phyloP scores from a whole-genome alignment of 2,113 vertebrate species.

The Grus americana region DNA sequence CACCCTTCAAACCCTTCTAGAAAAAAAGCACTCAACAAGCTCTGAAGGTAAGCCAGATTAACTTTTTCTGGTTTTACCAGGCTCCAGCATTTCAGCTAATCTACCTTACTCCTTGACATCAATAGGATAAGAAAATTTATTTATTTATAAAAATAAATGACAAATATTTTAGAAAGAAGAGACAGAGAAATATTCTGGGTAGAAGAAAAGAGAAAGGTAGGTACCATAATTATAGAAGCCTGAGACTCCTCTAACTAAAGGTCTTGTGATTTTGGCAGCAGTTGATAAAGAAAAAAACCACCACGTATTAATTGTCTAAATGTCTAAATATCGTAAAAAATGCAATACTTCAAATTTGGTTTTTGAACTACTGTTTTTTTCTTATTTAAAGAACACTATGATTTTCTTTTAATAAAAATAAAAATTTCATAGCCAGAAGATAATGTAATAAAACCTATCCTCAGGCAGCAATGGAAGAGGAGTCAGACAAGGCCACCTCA shows the following conservation, averaged over 20 bases:
- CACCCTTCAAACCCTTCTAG: neutral
- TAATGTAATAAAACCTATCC: neutral
- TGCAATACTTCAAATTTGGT: accelerated
- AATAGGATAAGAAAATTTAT: neutral
- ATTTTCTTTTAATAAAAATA: neutral
- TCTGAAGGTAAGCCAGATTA: neutral
- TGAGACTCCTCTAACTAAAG: neutral
- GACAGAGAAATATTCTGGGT: neutral
- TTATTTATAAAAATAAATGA: no score
- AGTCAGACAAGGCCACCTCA: neutral
- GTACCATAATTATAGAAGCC: neutral
- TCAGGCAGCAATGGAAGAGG: neutral
- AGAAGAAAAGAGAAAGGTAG: neutral
- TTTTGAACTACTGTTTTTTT: neutral
- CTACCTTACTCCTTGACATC: neutral
- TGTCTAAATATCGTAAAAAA: neutral
- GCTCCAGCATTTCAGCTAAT: neutral
- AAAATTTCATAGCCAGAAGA: neutral
- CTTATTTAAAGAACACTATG: neutral
- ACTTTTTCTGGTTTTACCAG: neutral
- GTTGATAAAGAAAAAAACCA: neutral
- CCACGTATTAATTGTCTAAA: neutral
- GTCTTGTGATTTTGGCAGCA: neutral
- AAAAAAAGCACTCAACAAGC: neutral
- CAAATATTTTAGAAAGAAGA: neutral